A percentile compares a stretch with the other conserved stretches of the same genome.
phyloP scores from a whole-genome alignment of 2,113 vertebrate species.

The Cacatua alba region DNA sequence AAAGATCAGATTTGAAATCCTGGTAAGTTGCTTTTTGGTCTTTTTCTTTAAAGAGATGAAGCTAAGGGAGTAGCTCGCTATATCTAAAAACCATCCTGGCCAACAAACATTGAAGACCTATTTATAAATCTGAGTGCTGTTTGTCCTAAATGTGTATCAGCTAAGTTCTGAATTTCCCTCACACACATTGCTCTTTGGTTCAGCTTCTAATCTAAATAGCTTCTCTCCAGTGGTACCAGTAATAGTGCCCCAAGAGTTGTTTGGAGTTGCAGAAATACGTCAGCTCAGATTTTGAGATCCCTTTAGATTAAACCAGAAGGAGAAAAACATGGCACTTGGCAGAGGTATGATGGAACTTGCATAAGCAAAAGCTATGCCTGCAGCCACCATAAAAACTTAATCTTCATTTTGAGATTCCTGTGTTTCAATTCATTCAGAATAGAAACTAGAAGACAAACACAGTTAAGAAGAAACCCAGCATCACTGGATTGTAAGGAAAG shows the following conservation, averaged over 20 bases:
- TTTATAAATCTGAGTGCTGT: neutral
- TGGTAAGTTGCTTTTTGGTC: neutral
- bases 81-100: neutral
- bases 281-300: neutral
- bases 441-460: neutral
- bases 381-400: neutral
- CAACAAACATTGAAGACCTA: neutral
- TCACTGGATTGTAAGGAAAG: neutral
- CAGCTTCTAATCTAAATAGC: neutral
- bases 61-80: neutral
- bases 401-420: neutral
- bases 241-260: neutral
- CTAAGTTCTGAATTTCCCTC: neutral
- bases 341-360: neutral
- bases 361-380: neutral
- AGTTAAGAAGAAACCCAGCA: neutral
- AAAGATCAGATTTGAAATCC: neutral
- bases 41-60: neutral
- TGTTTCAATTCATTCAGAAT: neutral
- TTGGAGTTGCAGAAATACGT: neutral
- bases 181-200: neutral
- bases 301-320: constrained; percentile 20
- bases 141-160: neutral
- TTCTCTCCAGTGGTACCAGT: neutral
- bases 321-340: neutral